A percentile compares a stretch with the other conserved stretches of the same genome.
Conservation (phyloP, 1,140 invertebrate genomes). For the Psix sp. region DNA sequence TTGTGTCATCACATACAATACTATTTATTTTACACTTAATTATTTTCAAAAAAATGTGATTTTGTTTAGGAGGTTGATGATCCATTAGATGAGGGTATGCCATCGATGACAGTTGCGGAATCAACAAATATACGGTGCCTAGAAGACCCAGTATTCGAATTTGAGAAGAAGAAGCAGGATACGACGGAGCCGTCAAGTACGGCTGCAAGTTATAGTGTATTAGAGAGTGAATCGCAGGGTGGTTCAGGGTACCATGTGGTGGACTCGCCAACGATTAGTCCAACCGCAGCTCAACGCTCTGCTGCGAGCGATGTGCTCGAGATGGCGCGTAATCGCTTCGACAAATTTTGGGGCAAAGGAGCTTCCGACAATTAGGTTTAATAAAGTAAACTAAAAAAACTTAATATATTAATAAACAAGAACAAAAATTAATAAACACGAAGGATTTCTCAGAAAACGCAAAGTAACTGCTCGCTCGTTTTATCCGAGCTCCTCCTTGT, state of each 20-base stretch:
- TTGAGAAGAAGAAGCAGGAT: conserved; percentile 67
- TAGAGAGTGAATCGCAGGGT: conserved; percentile 62
- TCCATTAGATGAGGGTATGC: conserved; percentile 17
- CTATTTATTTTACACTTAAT: no score
- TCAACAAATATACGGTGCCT: conserved; percentile 76
- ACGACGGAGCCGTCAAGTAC: conserved; percentile 4
- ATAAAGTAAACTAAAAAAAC: conserved; percentile 3
- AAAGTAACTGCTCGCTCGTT: conserved; percentile 57
- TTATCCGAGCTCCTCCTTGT: conserved; percentile 63
- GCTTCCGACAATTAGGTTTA: conserved; percentile 68
- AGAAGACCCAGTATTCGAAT: conserved; percentile 79
- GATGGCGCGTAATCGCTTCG: conserved; percentile 88
- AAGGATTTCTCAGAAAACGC: conserved; percentile 55
- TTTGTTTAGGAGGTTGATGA: conserved; percentile 31
- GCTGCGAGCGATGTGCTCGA: conserved; percentile 87
- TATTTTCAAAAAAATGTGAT: no score
- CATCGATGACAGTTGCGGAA: conserved; percentile 68
- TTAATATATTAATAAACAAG: conserved; percentile 17
- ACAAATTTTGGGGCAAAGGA: conserved; percentile 88
- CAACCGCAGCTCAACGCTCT: conserved; percentile 73
- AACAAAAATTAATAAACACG: conserved; percentile 34
- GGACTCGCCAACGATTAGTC: conserved; percentile 74
- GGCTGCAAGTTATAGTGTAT: conserved; percentile 61
- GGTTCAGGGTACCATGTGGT: conserved; percentile 70
- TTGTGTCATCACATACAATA: no score